Evolutionary conservation across 2,797 vertebrate genomes (phyloP).

Genomic region (Pagetopsis macropterus): DNA sequence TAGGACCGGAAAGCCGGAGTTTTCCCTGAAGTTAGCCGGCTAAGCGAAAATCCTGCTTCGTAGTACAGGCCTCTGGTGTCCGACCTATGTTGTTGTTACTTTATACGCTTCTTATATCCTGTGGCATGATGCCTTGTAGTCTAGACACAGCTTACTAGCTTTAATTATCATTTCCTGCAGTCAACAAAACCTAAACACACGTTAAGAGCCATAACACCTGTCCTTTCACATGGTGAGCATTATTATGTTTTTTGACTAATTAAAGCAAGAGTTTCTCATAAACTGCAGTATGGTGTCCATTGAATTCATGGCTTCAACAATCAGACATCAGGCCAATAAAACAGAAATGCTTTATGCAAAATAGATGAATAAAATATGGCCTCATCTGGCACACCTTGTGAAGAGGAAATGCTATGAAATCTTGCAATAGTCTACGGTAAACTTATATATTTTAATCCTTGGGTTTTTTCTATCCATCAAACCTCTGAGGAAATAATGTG

Average conservation of each 20-base stretch:
- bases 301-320: slow-evolving; percentile 29
- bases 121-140: neutral
- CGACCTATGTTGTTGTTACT: neutral
- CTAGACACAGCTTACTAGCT: neutral
- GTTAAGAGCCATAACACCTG: neutral
- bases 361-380: neutral
- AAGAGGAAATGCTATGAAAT: slow-evolving; percentile 17
- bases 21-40: too few relatives aligned
- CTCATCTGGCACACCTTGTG: slow-evolving; percentile 6
- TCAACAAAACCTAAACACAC: slow-evolving; percentile 2
- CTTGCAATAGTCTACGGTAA: neutral
- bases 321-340: slow-evolving; percentile 21
- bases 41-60: too few relatives aligned
- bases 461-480: slow-evolving; percentile 4
- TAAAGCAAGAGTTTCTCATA: slow-evolving; percentile 27
- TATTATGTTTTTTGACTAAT: slow-evolving; percentile 33
- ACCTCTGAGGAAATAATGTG: slow-evolving; percentile 32
- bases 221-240: neutral
- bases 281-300: neutral
- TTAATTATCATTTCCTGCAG: slow-evolving; percentile 1
- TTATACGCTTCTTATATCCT: neutral
- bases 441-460: slow-evolving; percentile 10
- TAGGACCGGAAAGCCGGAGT: too few relatives aligned
- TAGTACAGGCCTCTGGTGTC: neutral
- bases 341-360: slow-evolving; percentile 4